Percentiles rank a stretch among this genome's conserved stretches.
Conservation (phyloP, 2,888 invertebrate species). For the Philhelius pedissequus region DNA sequence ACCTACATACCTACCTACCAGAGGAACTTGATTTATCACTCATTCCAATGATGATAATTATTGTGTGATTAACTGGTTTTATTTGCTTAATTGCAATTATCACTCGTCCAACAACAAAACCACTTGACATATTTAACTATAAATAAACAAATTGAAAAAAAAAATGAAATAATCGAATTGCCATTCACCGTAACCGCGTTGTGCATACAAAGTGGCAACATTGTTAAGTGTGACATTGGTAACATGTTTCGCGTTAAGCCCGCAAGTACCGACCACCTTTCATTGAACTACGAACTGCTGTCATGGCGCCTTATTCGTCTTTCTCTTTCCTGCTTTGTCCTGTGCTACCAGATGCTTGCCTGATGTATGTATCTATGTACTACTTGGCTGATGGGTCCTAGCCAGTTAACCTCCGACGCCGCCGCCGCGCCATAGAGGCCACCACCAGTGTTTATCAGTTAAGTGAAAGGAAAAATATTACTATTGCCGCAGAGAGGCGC, state of each 20-base stretch:
- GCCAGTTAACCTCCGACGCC: not conserved
- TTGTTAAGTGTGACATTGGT: conserved; percentile 42
- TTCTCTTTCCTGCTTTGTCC: not conserved
- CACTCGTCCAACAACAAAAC: conserved; percentile 27
- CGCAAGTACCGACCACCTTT: not conserved
- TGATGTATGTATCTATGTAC: not conserved
- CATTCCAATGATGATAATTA: conserved; percentile 44
- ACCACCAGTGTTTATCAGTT: conserved; percentile 42
- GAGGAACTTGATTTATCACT: conserved; percentile 60
- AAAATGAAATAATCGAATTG: not conserved
- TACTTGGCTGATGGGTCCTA: not conserved
- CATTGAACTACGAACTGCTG: conserved; percentile 6
- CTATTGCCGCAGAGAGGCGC: conserved; percentile 62
- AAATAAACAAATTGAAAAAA: not conserved
- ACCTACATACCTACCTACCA: not conserved
- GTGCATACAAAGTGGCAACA: not conserved
- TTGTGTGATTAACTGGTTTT: conserved; percentile 64
- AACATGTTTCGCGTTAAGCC: conserved; percentile 16
- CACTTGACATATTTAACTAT: not conserved
- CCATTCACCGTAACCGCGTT: conserved; percentile 10
- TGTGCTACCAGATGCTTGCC: conserved; percentile 23
- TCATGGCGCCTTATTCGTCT: not conserved
- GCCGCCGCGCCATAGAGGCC: not conserved
- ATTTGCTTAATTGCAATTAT: conserved; percentile 62
- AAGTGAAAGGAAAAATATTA: conserved; percentile 69